Percentiles rank a stretch among this genome's conserved stretches.
phyloP scores from a whole-genome alignment of 2,888 invertebrate genomes.

The Pyrocoelia pectoralis region DNA sequence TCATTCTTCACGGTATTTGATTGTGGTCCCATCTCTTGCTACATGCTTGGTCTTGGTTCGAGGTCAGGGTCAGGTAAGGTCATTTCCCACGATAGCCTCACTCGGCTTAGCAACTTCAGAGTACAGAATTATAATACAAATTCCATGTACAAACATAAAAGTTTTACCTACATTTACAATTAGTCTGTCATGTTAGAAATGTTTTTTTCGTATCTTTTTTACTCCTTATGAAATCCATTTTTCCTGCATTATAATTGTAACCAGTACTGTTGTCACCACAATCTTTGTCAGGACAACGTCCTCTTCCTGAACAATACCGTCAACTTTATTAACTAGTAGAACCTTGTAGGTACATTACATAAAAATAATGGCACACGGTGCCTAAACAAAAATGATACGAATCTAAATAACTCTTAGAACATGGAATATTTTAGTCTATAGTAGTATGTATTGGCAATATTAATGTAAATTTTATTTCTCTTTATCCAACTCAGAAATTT shows the following conservation, averaged over 20 bases:
- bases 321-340: conserved; percentile 13
- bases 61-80: conserved; percentile 63
- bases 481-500: neutral
- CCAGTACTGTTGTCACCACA: conserved; percentile 14
- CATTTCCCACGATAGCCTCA: conserved; percentile 62
- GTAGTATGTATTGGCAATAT: neutral
- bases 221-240: conserved; percentile 12
- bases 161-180: conserved; percentile 36
- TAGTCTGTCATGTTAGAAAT: conserved; percentile 20
- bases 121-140: conserved; percentile 56
- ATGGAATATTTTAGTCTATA: neutral
- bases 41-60: conserved; percentile 49
- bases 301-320: conserved; percentile 7
- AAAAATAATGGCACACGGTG: neutral
- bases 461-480: neutral
- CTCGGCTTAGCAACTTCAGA: conserved; percentile 58
- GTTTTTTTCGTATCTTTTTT: conserved; percentile 10
- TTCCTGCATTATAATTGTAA: conserved; percentile 4
- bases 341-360: conserved; percentile 3
- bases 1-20: conserved; percentile 49
- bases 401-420: too few species aligned
- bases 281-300: conserved; percentile 22
- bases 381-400: neutral
- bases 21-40: conserved; percentile 47
- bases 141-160: conserved; percentile 47